Evolutionary conservation across 2,113 vertebrate genomes (phyloP), one percentile per base, ranked within the genome.

Genomic region (Tyrannus savana): DNA sequence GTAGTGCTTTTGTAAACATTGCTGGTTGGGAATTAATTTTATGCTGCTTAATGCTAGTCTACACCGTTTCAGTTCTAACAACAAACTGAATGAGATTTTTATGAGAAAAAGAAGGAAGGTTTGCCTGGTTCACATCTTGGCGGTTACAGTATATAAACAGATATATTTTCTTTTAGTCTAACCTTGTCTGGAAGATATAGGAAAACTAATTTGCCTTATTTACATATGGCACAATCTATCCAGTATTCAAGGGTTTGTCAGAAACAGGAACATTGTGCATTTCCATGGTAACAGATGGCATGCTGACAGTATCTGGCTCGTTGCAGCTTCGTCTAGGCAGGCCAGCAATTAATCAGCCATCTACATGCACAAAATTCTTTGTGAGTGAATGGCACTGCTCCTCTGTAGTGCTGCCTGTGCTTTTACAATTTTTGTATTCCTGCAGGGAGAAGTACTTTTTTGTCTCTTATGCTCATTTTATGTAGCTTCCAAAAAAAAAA

Each of bases 241-340:
- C 98, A 98, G 98, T 98, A 98, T 98, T 98, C 98, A 98, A 98
- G 98, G 98, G 98, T 98, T 98, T 98, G 98, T 98, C 98, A 98
- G 98, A 98, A 98, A 98, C 98, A 98, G 98, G 98, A 98, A 98
- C 98, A 98, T 98, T 98, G 98, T 97, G 97, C 97, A 98, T 99
- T 98, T 98, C 98, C 98, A 99, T 99, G 98, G 99, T 98, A 98
- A 99, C 98, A 97, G 98, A 98, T 98, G 98, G 98, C 98, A 98
- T 98, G 98, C 98, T 98, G 98, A 98, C 98, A 98, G 98, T 98
- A 98, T 98, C 98, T 98, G 98, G 98, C 98, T 98, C 98, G 97
- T 98, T 98, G 98, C 97, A 98, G 97, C 98, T 98, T 98, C 98
- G 98, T 98, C 98, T 98, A 98, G 97, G 98, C 98, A 98, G 98